Evolutionary conservation across 2,113 vertebrate species (phyloP).

Genomic region (Tenebrosternarchus preto): DNA sequence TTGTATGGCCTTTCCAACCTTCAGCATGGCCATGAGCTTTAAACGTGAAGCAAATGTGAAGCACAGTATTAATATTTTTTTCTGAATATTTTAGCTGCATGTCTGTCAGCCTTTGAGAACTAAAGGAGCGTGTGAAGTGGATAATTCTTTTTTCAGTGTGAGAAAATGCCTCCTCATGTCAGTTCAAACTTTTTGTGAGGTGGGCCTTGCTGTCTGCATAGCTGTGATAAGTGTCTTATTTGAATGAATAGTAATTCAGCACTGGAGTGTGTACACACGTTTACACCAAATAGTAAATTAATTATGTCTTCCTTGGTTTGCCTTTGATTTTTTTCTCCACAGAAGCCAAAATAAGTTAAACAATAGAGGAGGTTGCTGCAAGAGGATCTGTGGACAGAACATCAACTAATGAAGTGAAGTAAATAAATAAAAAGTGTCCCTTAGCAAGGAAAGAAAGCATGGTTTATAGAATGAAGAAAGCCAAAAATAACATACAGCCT

Average conservation of each 20-base stretch:
- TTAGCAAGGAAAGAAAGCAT: conserved; percentile 15
- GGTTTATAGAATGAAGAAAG: conserved; percentile 15
- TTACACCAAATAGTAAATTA: conserved; percentile 78
- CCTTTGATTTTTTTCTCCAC: conserved; percentile 78
- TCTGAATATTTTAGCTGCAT: conserved; percentile 60
- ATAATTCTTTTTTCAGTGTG: conserved; percentile 68
- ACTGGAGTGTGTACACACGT: conserved; percentile 71
- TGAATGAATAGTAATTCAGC: conserved; percentile 74
- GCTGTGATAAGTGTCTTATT: conserved; percentile 78
- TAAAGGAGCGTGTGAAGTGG: conserved; percentile 75
- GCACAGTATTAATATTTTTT: conserved; percentile 73
- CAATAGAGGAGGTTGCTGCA: conserved; percentile 67
- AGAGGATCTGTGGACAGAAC: conserved; percentile 59
- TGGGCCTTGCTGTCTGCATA: conserved; percentile 71
- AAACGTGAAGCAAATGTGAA: conserved; percentile 61
- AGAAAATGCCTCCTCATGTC: conserved; percentile 71
- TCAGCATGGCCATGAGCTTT: conserved; percentile 36
- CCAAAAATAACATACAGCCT: background rate
- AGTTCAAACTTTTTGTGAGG: conserved; percentile 77
- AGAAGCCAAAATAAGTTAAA: conserved; percentile 66
- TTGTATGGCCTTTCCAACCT: background rate
- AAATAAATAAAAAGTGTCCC: conserved; percentile 60
- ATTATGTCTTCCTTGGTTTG: conserved; percentile 67
- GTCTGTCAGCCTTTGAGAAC: conserved; percentile 61
- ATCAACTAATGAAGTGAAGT: conserved; percentile 62